Conservation (phyloP, 2,888 invertebrate genomes). For the Clivina fossor region DNA sequence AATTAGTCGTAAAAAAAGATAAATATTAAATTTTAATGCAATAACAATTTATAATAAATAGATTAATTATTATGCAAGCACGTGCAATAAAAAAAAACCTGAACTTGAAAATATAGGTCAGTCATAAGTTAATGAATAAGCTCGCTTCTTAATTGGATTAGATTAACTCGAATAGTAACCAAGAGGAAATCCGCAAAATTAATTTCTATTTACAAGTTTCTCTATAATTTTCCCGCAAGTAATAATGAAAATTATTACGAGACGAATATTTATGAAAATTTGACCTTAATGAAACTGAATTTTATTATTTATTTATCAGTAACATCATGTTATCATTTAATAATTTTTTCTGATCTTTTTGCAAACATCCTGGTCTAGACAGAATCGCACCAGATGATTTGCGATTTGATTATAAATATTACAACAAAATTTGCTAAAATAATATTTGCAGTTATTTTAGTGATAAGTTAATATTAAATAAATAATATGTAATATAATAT, state of each 20-base stretch:
- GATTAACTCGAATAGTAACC: constrained; percentile 20
- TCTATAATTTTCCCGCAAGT: too few relatives aligned
- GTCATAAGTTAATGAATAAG: constrained; percentile 13
- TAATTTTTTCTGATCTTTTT: constrained; percentile 13
- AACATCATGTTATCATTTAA: constrained; percentile 6
- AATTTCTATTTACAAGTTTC: too few relatives aligned
- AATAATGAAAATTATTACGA: too few relatives aligned
- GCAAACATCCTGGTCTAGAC: constrained; percentile 29
- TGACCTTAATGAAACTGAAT: neutral
- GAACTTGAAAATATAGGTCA: neutral
- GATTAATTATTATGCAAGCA: too few relatives aligned
- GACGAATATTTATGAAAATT: neutral
- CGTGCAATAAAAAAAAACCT: neutral
- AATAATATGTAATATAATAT: too few relatives aligned
- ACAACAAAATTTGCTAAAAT: too few relatives aligned
- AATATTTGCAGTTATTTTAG: too few relatives aligned
- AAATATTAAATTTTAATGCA: too few relatives aligned
- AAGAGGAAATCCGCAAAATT: constrained; percentile 25
- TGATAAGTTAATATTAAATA: too few relatives aligned
- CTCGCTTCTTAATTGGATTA: constrained; percentile 26
- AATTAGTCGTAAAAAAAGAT: too few relatives aligned
- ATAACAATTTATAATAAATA: too few relatives aligned
- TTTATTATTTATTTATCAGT: constrained; percentile 3
- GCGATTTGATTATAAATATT: too few relatives aligned
- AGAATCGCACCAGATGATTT: constrained; percentile 14